Evolutionary conservation across 2,888 invertebrate species (phyloP).

Genomic region (Callimorpha dominula): DNA sequence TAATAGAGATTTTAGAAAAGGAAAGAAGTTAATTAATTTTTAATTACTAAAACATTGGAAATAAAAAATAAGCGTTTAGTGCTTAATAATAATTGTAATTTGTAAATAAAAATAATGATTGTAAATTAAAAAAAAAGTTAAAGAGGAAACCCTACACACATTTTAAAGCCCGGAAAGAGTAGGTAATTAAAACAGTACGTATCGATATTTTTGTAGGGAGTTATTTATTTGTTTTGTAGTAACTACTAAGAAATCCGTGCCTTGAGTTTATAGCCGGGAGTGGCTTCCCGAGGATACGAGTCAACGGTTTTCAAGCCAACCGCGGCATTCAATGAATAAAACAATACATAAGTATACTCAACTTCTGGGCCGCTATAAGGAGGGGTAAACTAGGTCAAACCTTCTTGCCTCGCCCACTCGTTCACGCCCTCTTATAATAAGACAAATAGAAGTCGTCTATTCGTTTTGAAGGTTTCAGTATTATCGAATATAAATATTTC

Average conservation of each 20-base stretch:
- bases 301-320: not conserved
- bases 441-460: not conserved
- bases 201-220: too few species aligned
- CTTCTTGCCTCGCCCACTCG: conserved; percentile 32
- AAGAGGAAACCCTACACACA: too few species aligned
- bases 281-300: not conserved
- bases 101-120: too few species aligned
- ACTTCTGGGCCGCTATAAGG: conserved; percentile 15
- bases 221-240: too few species aligned
- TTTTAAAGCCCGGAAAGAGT: too few species aligned
- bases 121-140: too few species aligned
- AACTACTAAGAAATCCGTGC: not conserved
- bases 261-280: not conserved
- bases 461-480: not conserved
- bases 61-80: too few species aligned
- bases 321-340: not conserved
- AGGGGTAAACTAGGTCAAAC: conserved; percentile 33
- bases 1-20: too few species aligned
- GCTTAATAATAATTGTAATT: too few species aligned
- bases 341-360: not conserved
- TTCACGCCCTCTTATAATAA: conserved; percentile 12
- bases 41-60: too few species aligned
- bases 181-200: too few species aligned
- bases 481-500: not conserved
- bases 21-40: too few species aligned